Evolutionary conservation across 2,113 vertebrate species (phyloP), one percentile per base, ranked within the genome.

Genomic region (Marcusenius ussheri): DNA sequence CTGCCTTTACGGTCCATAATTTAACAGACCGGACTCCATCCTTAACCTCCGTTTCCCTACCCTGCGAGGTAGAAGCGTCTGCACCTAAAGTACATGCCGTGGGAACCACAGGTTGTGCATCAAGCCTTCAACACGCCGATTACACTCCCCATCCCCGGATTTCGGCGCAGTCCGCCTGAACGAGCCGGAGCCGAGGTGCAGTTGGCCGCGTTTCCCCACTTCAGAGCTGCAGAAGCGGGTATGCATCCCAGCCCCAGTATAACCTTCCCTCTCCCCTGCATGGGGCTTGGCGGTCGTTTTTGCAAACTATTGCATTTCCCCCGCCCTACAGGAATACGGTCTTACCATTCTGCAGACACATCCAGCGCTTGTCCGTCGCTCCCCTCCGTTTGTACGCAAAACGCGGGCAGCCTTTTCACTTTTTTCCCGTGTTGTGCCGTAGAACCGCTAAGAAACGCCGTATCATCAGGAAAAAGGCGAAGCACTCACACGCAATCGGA

Each of bases 341-440:
- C 95, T 96, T 94, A 96, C 95, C 95, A 96, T 96, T 90, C 92
- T 94, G 95, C 84, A 94, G 93, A 94, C 89, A 89, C 91, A 91
- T 95, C 93, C 95, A 90, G 89, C 88, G 93, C 80, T 90, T 93
- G 91, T 94, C 94, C 51, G 93, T 92, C 92, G 92, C 90, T 93
- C 90, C 91, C 91, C 88, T 91, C 70, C 91, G 92, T 92, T 56
- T 70, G 19, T 88, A 74, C 80, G 70, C 88, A 42, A 50, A 42
- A 87, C 45, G 47, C 19, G 62, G 89, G 21, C 87, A 42, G 85
- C 70, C 50, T 46, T 49, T 49, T 50, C n/a, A 84, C 89, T 90
- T 70, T 87, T 89, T 87, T 31, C 27, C 42, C 50, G 66, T 88
- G 88, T 74, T 84, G 13, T 39, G 53, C 27, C 56, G 88, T 84